Evolutionary conservation across 2,113 vertebrate genomes (phyloP).

Genomic region (Paracanthobrama guichenoti): DNA sequence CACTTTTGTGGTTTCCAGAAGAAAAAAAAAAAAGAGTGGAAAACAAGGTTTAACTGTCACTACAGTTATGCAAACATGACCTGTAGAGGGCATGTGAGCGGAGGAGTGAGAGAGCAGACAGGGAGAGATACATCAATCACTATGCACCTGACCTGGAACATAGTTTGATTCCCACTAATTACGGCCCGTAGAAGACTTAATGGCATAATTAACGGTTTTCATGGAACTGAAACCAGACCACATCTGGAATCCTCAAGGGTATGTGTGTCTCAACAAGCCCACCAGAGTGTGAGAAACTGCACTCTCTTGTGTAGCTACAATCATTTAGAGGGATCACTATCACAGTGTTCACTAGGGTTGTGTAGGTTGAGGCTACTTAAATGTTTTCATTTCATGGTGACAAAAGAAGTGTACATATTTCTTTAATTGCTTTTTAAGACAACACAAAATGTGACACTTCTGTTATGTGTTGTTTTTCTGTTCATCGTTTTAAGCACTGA

Average conservation of each 20-base stretch:
- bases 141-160: conserved; percentile 60
- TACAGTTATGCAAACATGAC: background rate
- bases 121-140: conserved; percentile 64
- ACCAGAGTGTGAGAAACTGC: conserved; percentile 73
- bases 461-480: background rate
- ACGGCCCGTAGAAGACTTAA: conserved; percentile 67
- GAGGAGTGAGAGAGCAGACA: conserved; percentile 42
- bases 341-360: background rate
- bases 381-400: background rate
- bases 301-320: conserved; percentile 3
- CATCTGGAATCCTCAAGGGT: conserved; percentile 73
- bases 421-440: background rate
- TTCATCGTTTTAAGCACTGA: background rate
- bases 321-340: background rate
- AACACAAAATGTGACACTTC: background rate
- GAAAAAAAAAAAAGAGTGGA: background rate
- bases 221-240: conserved; percentile 67
- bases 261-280: conserved; percentile 68
- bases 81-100: conserved; percentile 14
- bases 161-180: conserved; percentile 70
- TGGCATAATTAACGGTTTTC: conserved; percentile 75
- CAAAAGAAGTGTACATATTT: background rate
- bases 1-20: background rate
- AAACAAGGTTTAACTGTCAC: background rate
- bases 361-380: background rate